These are phyloP conservation scores for Xanthorhoe designata DNA, from an alignment of 2,888 invertebrate genomes.

Conservation along the genomic window DNA sequence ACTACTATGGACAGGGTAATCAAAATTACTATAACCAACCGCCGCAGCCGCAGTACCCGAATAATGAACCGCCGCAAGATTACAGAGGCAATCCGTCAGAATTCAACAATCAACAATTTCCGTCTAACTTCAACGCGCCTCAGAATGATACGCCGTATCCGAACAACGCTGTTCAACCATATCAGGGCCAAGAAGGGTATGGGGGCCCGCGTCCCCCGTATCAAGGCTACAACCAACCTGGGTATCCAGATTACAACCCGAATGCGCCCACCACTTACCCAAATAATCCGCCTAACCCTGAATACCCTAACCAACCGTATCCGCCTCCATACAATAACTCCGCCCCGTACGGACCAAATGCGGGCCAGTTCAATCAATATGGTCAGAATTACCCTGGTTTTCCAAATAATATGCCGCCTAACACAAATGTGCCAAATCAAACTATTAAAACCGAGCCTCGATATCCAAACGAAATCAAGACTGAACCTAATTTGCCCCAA, in stretches of 20 bases:
- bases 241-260: slow-evolving; percentile 67
- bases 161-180: slow-evolving; percentile 65
- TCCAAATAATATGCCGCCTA: slow-evolving; percentile 61
- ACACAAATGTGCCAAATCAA: slow-evolving; percentile 44
- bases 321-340: slow-evolving; percentile 61
- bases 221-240: slow-evolving; percentile 60
- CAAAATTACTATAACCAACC: slow-evolving; percentile 67
- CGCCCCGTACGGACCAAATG: slow-evolving; percentile 60
- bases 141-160: slow-evolving; percentile 63
- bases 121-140: slow-evolving; percentile 65
- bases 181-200: slow-evolving; percentile 66
- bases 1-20: slow-evolving; percentile 67
- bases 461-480: slow-evolving; percentile 38
- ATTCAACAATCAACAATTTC: slow-evolving; percentile 51
- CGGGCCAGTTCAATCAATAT: slow-evolving; percentile 68
- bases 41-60: slow-evolving; percentile 63
- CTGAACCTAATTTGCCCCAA: slow-evolving; percentile 41
- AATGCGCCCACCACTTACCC: slow-evolving; percentile 58
- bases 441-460: slow-evolving; percentile 43
- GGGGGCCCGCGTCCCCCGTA: slow-evolving; percentile 68
- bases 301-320: slow-evolving; percentile 66
- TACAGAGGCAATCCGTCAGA: slow-evolving; percentile 63
- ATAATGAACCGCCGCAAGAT: slow-evolving; percentile 67
- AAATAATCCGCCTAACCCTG: slow-evolving; percentile 59
- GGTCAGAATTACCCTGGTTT: slow-evolving; percentile 68